These are phyloP conservation scores for Gadus macrocephalus DNA, from an alignment of 2,113 vertebrate species.

Conservation along the genomic window DNA sequence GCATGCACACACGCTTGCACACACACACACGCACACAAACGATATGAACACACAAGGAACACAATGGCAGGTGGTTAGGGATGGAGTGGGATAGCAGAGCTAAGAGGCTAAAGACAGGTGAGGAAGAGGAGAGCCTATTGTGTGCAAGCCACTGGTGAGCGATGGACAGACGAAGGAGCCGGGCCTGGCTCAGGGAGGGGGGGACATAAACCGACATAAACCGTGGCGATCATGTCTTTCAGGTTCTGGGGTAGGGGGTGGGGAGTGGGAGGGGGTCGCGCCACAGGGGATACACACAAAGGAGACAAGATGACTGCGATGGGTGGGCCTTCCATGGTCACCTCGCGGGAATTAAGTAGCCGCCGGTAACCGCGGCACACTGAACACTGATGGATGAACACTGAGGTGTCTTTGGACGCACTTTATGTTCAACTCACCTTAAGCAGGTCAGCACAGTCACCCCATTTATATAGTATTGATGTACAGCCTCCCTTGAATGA, in stretches of 20 bases:
- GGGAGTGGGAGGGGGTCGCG: background rate
- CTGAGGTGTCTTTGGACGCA: background rate
- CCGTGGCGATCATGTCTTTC: constrained; percentile 18
- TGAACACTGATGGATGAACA: constrained; percentile 1
- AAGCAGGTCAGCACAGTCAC: too few relatives aligned
- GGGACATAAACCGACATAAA: background rate
- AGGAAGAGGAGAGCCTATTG: background rate
- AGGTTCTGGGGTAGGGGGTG: background rate
- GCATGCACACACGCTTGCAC: too few relatives aligned
- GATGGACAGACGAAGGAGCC: background rate
- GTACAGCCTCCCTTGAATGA: too few relatives aligned
- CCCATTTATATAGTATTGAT: too few relatives aligned
- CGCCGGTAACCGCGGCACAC: too few relatives aligned
- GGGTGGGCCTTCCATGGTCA: too few relatives aligned
- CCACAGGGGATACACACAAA: background rate
- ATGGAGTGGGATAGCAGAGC: too few relatives aligned
- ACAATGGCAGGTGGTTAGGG: too few relatives aligned
- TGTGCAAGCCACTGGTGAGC: background rate
- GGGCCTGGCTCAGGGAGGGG: background rate
- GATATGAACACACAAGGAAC: too few relatives aligned
- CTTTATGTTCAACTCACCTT: background rate
- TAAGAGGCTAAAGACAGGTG: background rate
- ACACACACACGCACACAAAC: too few relatives aligned
- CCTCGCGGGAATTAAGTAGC: too few relatives aligned
- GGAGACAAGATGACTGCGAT: constrained; percentile 2